Conservation (phyloP, 2,113 vertebrate genomes). For the Terrapene triunguis region DNA sequence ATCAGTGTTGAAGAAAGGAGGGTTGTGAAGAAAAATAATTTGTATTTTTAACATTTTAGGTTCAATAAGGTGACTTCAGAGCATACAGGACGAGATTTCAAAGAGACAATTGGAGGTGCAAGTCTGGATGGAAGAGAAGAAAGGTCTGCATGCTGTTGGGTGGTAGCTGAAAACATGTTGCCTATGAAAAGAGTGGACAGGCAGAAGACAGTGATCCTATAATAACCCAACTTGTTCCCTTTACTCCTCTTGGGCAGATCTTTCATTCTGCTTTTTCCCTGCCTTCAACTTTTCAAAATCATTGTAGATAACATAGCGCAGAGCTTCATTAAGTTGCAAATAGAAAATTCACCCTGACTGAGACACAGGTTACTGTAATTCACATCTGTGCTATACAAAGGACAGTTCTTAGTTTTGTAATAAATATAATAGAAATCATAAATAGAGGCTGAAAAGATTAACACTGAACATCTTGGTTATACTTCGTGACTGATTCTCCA, state of each 20-base stretch:
- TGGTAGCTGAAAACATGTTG: background rate
- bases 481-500: background rate
- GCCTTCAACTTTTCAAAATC: background rate
- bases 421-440: background rate
- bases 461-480: background rate
- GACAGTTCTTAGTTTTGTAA: background rate
- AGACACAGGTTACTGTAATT: background rate
- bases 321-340: background rate
- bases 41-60: background rate
- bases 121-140: background rate
- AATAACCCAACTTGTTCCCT: background rate
- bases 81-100: background rate
- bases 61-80: background rate
- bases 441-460: background rate
- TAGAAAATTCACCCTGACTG: background rate
- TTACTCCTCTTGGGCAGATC: background rate
- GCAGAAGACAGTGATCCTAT: background rate
- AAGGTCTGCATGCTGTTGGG: background rate
- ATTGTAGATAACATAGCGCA: background rate
- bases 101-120: background rate
- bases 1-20: background rate
- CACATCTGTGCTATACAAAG: background rate
- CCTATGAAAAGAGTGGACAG: background rate
- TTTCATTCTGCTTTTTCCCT: background rate
- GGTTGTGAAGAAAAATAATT: background rate